phyloP scores from a whole-genome alignment of 2,888 invertebrate species.

The Drosophila colorata region DNA sequence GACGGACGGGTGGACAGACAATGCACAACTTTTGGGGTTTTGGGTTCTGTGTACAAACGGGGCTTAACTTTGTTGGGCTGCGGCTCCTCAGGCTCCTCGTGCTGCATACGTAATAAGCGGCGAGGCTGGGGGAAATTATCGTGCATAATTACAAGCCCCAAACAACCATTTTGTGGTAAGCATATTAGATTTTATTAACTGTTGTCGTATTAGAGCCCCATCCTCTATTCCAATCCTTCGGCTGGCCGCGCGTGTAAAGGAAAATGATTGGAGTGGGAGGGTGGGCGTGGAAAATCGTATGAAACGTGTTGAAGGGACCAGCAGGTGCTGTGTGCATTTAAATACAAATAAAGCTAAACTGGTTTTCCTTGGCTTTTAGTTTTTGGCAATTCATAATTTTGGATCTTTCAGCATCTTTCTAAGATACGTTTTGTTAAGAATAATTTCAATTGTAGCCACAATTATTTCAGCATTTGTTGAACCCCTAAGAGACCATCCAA shows the following conservation, averaged over 20 bases:
- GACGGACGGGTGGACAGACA: neutral
- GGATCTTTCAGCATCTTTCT: neutral
- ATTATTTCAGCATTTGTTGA: too few relatives aligned
- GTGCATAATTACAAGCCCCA: constrained; percentile 78
- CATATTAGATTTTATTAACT: constrained; percentile 80
- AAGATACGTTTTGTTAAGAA: too few relatives aligned
- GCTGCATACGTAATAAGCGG: constrained; percentile 75
- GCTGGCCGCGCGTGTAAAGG: constrained; percentile 22
- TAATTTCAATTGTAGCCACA: too few relatives aligned
- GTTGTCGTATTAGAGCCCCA: constrained; percentile 50
- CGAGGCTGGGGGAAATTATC: constrained; percentile 62
- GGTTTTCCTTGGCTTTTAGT: neutral
- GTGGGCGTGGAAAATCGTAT: neutral
- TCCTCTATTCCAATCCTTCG: constrained; percentile 4
- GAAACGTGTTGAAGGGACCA: neutral
- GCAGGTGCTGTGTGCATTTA: neutral
- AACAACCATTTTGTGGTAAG: constrained; percentile 79
- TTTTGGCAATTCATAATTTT: too few relatives aligned
- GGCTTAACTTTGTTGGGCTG: neutral
- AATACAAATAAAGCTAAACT: neutral
- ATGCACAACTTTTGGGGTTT: constrained; percentile 50
- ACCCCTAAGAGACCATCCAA: constrained; percentile 16
- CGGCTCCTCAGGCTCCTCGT: constrained; percentile 21
- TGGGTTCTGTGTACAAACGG: constrained; percentile 25
- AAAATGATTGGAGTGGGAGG: constrained; percentile 3